Conservation (phyloP, 23 tunicate species). For the Halocynthia aurantium region DNA sequence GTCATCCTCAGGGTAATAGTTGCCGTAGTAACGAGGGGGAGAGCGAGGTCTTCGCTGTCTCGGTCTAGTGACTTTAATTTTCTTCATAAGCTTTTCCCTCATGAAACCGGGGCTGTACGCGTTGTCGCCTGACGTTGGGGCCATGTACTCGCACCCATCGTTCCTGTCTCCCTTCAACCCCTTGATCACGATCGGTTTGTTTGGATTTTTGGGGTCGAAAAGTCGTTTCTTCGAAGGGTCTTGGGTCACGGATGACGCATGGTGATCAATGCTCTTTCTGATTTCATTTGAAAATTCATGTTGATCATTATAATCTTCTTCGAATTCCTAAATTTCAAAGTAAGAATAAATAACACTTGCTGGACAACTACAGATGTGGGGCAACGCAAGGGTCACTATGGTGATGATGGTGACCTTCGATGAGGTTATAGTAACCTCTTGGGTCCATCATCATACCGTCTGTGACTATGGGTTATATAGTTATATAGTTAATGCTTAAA, state of each 20-base stretch:
- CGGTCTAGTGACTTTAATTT: conserved; percentile 3
- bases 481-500: too few relatives aligned
- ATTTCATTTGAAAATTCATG: too few relatives aligned
- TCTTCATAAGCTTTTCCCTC: background rate
- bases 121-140: background rate
- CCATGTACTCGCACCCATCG: background rate
- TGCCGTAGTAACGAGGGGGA: conserved; percentile 15
- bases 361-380: too few relatives aligned
- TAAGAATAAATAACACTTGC: background rate
- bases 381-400: too few relatives aligned
- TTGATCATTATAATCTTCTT: background rate
- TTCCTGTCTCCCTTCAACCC: background rate
- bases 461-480: too few relatives aligned
- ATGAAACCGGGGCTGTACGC: conserved; percentile 1
- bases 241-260: conserved; percentile 1
- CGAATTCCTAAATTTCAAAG: background rate
- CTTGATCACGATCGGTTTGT: conserved; percentile 48
- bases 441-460: too few relatives aligned
- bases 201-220: conserved; percentile 66
- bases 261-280: background rate
- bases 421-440: too few relatives aligned
- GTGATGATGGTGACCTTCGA: too few relatives aligned
- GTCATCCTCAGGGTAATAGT: conserved; percentile 8
- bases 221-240: conserved; percentile 27
- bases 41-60: background rate